phyloP scores from a whole-genome alignment of 2,797 vertebrate genomes.

The Threskiornis aethiopicus region DNA sequence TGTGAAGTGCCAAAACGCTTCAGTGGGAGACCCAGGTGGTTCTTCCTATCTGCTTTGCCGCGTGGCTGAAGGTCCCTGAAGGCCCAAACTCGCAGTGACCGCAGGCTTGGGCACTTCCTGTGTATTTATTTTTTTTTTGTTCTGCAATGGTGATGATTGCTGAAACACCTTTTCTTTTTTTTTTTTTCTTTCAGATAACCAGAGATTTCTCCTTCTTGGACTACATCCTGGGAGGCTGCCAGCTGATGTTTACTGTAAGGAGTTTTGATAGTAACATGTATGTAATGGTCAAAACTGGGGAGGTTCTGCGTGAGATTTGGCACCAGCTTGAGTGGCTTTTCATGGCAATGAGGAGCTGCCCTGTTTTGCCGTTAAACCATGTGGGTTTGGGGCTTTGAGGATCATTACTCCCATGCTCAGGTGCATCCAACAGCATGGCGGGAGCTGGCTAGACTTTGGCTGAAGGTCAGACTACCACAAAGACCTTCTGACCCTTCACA shows the following conservation, averaged over 20 bases:
- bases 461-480: not conserved
- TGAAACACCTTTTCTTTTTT: not conserved
- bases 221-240: slow-evolving; percentile 97
- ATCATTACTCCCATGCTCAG: not conserved
- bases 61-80: not conserved
- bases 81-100: fast-evolving
- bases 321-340: not conserved
- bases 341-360: not conserved
- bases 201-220: slow-evolving; percentile 96
- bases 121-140: too few species aligned
- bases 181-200: slow-evolving; percentile 82
- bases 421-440: not conserved
- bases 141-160: not conserved
- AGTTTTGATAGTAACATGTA: not conserved
- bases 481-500: not conserved
- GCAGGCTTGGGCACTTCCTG: not conserved
- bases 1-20: fast-evolving
- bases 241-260: slow-evolving; percentile 98
- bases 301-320: not conserved
- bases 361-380: fast-evolving
- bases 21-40: not conserved
- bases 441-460: not conserved
- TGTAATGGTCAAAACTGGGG: not conserved
- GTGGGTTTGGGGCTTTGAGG: too few species aligned
- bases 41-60: not conserved